Evolutionary conservation across 1,140 invertebrate genomes (phyloP), one percentile per base, ranked within the genome.

Genomic region (Apis florea): DNA sequence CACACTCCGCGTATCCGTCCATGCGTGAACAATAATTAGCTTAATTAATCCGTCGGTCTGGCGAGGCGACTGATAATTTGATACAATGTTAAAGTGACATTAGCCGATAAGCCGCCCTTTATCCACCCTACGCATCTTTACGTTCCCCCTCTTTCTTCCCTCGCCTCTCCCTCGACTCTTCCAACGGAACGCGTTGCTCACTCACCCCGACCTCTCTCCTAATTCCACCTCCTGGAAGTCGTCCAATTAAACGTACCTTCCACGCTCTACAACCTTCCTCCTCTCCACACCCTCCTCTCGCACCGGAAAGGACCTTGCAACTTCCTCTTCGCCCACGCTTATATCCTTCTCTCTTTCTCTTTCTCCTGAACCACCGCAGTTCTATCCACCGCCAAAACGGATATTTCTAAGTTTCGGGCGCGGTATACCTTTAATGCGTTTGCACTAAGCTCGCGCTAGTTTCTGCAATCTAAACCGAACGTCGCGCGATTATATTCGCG

Each of bases 11-110:
- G 72, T 58, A 67, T 71, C 77, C 83, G 87, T 73, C 82, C 85
- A 73, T 82, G 83, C 89, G 86, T 87, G 89, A 89, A 88, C 85
- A 89, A 89, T 88, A 92, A 92, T 92, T 91, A 91, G 80, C 88
- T 88, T 89, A 90, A 92, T 92, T 90, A 91, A 92, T 92, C 89
- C 85, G 85, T 87, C 83, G 83, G 68, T 83, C 80, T 85, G 82
- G 85, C 83, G 78, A 83, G 84, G 79, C 85, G 83, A 66, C 85
- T 81, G 83, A 90, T 88, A 90, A 91, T 90, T 90, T 83, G 77
- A 85, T 88, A 85, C 88, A 88, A 87, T 79, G 85, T 83, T 88
- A 90, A 88, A 89, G 86, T 87, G 88, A 89, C 88, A 88, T 85
- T 86, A 87, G 86, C 86, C 88, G 90, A 90, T 90, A 90, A 88